Evolutionary conservation across 2,113 vertebrate genomes (phyloP), one percentile per base, ranked within the genome.

Genomic region (Phalacrocorax aristotelis): DNA sequence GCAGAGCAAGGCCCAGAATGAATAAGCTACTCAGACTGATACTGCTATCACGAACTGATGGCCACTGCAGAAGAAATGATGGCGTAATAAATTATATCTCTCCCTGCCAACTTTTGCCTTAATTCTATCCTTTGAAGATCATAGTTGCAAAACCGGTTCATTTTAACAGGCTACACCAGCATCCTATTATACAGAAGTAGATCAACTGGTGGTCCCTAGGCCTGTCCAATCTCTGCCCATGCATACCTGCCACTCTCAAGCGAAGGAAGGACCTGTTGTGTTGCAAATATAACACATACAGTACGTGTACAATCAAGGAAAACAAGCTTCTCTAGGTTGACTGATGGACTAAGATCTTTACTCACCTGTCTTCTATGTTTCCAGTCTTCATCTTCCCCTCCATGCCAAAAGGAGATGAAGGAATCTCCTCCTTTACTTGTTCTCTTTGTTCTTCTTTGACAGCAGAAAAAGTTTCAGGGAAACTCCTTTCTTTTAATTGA

Each of bases 291-390:
- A 62, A 90, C 9, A 61, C 4, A n/a, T 54, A 40, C 6, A 23
- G 5, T 42, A 25, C 14, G 2, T 25, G 23, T n/a, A 25, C 20
- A 40, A n/a, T 52, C n/a, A 90, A 80, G n/a, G 15, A 76, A 72
- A 83, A 52, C 5, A 11, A 12, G 6, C 14, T 38, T 81, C 76
- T 57, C 18, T 32, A 42, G 26, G 21, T 93, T 61, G 15, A 51
- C 8, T 66, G 70, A 76, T 16, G 51, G 44, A 55, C 15, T 30
- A 48, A 57, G 34, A 17, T 48, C 1, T 55, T 66, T 85, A 80
- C 69, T 92, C 42, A 96, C 98, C 98, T 98, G 48, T 97, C 93
- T 78, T 98, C 97, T 54, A 11, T 81, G 49, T 93, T 93, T 40
- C 27, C 81, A 61, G 69, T 66, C 54, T 54, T 90, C 36, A 51